phyloP scores from a whole-genome alignment of 2,113 vertebrate genomes.

The Oryzias melastigma region DNA sequence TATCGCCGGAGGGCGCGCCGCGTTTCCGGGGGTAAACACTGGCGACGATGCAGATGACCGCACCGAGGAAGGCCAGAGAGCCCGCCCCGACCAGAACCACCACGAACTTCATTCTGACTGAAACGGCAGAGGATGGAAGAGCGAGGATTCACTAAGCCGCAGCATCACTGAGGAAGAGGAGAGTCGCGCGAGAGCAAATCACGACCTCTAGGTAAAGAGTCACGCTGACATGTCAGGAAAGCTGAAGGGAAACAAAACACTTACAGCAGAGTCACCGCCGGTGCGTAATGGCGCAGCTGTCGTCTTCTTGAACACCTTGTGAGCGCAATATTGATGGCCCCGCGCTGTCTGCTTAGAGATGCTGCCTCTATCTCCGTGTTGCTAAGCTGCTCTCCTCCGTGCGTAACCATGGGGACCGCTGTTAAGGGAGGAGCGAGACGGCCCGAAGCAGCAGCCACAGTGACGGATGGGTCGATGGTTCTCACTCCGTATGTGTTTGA shows the following conservation, averaged over 20 bases:
- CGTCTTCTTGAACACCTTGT: slow-evolving; percentile 11
- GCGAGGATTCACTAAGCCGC: background rate
- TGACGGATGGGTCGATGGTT: too few species aligned
- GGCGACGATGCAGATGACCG: slow-evolving; percentile 94
- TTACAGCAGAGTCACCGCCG: slow-evolving; percentile 13
- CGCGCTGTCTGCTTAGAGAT: slow-evolving; percentile 40
- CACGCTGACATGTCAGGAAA: background rate
- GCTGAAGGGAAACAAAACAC: background rate
- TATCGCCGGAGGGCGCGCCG: slow-evolving; percentile 71
- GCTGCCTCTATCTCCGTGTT: slow-evolving; percentile 54
- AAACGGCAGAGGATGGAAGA: background rate
- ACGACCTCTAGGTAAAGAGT: background rate
- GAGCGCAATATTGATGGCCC: slow-evolving; percentile 29
- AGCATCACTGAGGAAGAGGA: background rate
- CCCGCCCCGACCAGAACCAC: slow-evolving; percentile 91
- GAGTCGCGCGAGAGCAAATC: background rate
- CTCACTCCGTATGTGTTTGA: too few species aligned
- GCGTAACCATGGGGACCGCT: slow-evolving; percentile 72
- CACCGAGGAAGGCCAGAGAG: slow-evolving; percentile 91
- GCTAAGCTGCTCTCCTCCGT: slow-evolving; percentile 71
- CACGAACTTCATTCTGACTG: slow-evolving; percentile 91
- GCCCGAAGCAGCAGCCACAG: too few species aligned
- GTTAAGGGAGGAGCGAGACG: slow-evolving; percentile 47
- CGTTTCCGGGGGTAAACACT: slow-evolving; percentile 87
- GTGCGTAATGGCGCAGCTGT: slow-evolving; percentile 10